These are phyloP conservation scores for Eriocheir sinensis DNA, from an alignment of 1,140 invertebrate genomes.

Conservation along the genomic window DNA sequence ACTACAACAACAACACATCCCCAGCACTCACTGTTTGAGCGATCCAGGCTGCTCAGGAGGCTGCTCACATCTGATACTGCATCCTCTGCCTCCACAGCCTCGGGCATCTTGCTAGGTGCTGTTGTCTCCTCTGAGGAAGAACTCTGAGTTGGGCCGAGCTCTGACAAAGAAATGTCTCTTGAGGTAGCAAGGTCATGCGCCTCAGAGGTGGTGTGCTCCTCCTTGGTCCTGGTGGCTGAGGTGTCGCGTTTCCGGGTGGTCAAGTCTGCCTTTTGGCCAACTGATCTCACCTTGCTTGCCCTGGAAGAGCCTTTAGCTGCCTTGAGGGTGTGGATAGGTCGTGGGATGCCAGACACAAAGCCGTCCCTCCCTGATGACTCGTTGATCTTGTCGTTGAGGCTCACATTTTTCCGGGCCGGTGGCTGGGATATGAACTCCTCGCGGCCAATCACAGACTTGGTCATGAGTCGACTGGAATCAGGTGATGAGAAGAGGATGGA, in stretches of 20 bases:
- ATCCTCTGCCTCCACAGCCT: conserved; percentile 76
- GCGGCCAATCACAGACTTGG: conserved; percentile 76
- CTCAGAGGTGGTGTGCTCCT: conserved; percentile 58
- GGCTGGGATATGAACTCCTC: conserved; percentile 76
- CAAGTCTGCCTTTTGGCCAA: conserved; percentile 18
- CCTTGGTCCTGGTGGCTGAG: conserved; percentile 51
- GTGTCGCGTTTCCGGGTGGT: conserved; percentile 30
- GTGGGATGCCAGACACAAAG: conserved; percentile 74
- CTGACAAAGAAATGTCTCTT: conserved; percentile 65
- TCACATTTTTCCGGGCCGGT: conserved; percentile 72
- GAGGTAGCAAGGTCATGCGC: conserved; percentile 69
- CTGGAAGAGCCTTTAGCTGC: conserved; percentile 48
- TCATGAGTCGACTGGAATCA: conserved; percentile 75
- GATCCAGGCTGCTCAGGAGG: conserved; percentile 84
- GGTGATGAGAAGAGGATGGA: conserved; percentile 64
- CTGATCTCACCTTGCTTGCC: conserved; percentile 36
- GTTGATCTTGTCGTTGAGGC: conserved; percentile 77
- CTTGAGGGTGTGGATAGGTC: conserved; percentile 68
- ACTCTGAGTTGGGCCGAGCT: conserved; percentile 64
- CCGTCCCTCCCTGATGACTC: conserved; percentile 70
- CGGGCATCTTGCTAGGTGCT: conserved; percentile 41
- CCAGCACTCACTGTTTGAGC: conserved; percentile 80
- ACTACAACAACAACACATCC: neutral
- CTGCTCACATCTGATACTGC: conserved; percentile 84
- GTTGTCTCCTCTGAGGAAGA: conserved; percentile 59